phyloP scores from a whole-genome alignment of 1,140 invertebrate species.

The Latrodectus geometricus region DNA sequence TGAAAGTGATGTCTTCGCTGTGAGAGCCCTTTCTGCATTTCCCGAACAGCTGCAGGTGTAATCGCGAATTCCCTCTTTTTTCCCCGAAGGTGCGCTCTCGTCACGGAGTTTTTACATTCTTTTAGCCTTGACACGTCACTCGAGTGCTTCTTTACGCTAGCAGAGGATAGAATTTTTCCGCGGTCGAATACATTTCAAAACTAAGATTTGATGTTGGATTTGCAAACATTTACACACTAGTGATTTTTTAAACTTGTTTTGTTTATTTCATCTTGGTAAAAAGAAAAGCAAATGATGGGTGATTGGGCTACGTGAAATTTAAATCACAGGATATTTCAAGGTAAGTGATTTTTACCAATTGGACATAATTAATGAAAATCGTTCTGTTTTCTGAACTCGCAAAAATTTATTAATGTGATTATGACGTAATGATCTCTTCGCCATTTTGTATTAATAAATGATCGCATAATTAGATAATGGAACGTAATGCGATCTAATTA shows the following conservation, averaged over 20 bases:
- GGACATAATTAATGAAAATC: neutral
- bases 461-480: neutral
- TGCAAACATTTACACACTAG: slow-evolving; percentile 2
- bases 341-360: neutral
- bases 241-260: slow-evolving; percentile 31
- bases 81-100: slow-evolving; percentile 30
- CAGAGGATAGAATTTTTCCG: slow-evolving; percentile 46
- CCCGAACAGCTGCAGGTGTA: slow-evolving; percentile 46
- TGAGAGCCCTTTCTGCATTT: neutral
- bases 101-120: slow-evolving; percentile 61
- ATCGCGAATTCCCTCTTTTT: slow-evolving; percentile 29
- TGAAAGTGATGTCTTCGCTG: slow-evolving; percentile 35
- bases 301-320: slow-evolving; percentile 37
- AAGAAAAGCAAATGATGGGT: slow-evolving; percentile 16
- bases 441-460: slow-evolving; percentile 45
- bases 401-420: neutral
- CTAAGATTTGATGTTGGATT: slow-evolving; percentile 25
- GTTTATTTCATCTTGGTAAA: neutral
- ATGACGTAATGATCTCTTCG: slow-evolving; percentile 48
- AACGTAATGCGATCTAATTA: neutral
- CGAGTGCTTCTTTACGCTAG: slow-evolving; percentile 25
- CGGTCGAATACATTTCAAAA: slow-evolving; percentile 34
- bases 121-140: slow-evolving; percentile 61
- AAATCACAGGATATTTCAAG: neutral
- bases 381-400: neutral